phyloP scores from a whole-genome alignment of 2,797 vertebrate genomes.

The Knipowitschia caucasica region DNA sequence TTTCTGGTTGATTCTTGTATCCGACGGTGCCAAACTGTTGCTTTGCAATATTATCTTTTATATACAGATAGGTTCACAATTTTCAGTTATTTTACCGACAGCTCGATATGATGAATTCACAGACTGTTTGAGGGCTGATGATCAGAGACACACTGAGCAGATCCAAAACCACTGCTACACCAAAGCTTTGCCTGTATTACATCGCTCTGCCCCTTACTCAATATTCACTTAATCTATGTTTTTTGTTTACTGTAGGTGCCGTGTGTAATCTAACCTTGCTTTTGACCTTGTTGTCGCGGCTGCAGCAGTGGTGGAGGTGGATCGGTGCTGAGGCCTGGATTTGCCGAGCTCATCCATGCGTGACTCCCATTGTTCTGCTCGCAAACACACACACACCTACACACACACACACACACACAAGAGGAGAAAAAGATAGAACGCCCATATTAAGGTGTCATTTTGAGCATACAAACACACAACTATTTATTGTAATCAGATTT shows the following conservation, averaged over 20 bases:
- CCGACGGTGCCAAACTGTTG: too few species aligned
- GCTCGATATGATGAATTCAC: too few species aligned
- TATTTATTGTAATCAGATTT: too few species aligned
- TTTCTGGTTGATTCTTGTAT: too few species aligned
- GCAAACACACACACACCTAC: neutral
- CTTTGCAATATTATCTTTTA: too few species aligned
- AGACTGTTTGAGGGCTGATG: too few species aligned
- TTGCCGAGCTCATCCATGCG: neutral
- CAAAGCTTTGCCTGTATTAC: too few species aligned
- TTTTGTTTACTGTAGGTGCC: neutral
- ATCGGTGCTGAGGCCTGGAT: neutral
- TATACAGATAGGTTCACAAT: too few species aligned
- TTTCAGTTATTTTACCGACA: too few species aligned
- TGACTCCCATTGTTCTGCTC: neutral
- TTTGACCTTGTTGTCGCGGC: constrained; percentile 13
- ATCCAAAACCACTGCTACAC: too few species aligned
- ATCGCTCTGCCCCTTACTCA: too few species aligned
- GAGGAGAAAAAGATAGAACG: neutral
- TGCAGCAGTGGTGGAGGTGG: neutral
- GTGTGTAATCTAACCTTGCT: constrained; percentile 19
- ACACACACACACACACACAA: neutral
- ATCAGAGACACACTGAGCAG: too few species aligned
- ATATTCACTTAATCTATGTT: neutral
- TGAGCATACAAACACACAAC: neutral
- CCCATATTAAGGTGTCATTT: neutral